Evolutionary conservation across 2,113 vertebrate genomes (phyloP).

Genomic region (Riparia riparia): DNA sequence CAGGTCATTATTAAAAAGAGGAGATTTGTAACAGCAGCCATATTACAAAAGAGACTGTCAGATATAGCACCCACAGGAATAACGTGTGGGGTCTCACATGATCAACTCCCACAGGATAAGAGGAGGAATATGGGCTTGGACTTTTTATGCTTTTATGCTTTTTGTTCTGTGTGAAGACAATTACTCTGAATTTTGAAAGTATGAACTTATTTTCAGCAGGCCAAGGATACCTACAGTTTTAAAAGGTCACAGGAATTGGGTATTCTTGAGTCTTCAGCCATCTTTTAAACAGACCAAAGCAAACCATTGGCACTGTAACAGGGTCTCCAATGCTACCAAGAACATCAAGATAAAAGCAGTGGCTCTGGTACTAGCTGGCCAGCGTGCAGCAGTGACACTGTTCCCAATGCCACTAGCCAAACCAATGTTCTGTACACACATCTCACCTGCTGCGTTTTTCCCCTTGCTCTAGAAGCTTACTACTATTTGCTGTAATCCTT

Average conservation of each 20-base stretch:
- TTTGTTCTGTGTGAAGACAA: not conserved
- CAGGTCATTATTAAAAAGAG: not conserved
- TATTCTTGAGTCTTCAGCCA: not conserved
- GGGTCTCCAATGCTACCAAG: not conserved
- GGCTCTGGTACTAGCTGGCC: not conserved
- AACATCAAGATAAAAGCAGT: not conserved
- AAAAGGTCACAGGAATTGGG: not conserved
- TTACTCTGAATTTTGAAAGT: not conserved
- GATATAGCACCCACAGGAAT: not conserved
- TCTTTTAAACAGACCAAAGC: conserved; percentile 4
- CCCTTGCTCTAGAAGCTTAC: not conserved
- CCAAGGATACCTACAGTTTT: not conserved
- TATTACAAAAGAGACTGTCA: not conserved
- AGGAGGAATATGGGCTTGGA: not conserved
- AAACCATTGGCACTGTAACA: not conserved
- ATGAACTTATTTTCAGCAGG: not conserved
- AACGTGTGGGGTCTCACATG: not conserved
- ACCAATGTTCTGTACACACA: not conserved
- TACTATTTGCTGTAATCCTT: not conserved
- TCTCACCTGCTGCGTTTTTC: not conserved
- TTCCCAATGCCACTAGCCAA: not conserved
- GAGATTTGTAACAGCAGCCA: not conserved
- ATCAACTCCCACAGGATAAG: not conserved
- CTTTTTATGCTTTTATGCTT: not conserved
- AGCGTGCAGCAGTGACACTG: not conserved